Evolutionary conservation across 2,113 vertebrate genomes (phyloP), one percentile per base, ranked within the genome.

Genomic region (Nesoenas mayeri): DNA sequence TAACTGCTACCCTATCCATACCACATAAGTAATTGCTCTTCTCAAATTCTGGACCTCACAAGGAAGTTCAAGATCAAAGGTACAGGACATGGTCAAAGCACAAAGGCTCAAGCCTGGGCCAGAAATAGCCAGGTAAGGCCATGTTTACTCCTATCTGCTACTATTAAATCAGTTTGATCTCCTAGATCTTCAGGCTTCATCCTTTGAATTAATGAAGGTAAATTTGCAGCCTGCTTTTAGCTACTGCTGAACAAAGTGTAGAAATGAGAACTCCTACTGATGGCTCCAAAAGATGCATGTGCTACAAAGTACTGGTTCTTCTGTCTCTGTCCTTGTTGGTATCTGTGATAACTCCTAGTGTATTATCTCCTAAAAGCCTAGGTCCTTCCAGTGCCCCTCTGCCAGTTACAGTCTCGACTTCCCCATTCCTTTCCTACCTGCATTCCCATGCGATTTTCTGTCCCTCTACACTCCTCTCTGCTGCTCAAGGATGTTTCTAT

Each of bases 271-370:
- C 8, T 72, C 15, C 0, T 3, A 25, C 13, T 32, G 10, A 20
- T 2, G 0, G 15, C 16, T 70, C 29, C 32, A 61, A 51, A 60
- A 69, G 5, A 3, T 25, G 9, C 25, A 18, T 47, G 8, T 6
- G 66, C 25, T 61, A 57, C 48, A 70, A 32, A 6, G 28, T 50
- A 18, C 8, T 7, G 25, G 22, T 21, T 48, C 13, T 79, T 70
- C 29, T 1, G 0, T 16, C 12, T 14, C 15, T 58, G 29, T 26
- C 60, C 7, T 3, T 5, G 0, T 16, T 3, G 3, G n/a, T 31
- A 42, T 3, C 28, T 73, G 42, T 69, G 25, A 53, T 79, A 20
- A 44, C 5, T 62, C 24, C 61, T 31, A 34, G 8, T 6, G 6
- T 31, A 51, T 51, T 72, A 86, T 83, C 50, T 61, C 17, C 25